These are phyloP conservation scores for Atrichornis clamosus DNA, from an alignment of 2,113 vertebrate species.

Conservation along the genomic window DNA sequence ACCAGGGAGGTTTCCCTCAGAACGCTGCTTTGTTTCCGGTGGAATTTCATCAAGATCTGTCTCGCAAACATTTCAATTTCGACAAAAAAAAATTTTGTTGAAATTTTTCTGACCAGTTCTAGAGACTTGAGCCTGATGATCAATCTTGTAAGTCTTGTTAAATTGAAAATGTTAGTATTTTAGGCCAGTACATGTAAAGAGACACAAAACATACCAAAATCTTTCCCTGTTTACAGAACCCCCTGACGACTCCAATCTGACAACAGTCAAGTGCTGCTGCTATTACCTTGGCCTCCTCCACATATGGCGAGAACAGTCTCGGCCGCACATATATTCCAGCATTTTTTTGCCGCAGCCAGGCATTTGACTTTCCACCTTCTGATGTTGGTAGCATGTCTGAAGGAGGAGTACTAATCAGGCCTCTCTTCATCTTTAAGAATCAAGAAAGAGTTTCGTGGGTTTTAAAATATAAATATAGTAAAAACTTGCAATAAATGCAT, in stretches of 20 bases:
- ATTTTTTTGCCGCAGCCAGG: constrained; percentile 95
- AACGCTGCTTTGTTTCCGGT: constrained; percentile 64
- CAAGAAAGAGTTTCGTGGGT: neutral
- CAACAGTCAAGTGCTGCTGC: neutral
- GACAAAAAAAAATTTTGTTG: constrained; percentile 65
- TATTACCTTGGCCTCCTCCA: constrained; percentile 97
- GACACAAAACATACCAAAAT: constrained; percentile 24
- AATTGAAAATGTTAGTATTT: constrained; percentile 63
- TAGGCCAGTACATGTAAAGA: constrained; percentile 52
- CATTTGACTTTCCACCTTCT: constrained; percentile 93
- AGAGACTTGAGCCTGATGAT: constrained; percentile 64
- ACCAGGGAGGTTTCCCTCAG: constrained; percentile 68
- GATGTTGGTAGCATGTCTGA: constrained; percentile 96
- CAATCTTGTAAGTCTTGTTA: constrained; percentile 56
- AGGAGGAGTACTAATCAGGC: constrained; percentile 97
- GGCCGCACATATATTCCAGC: constrained; percentile 95
- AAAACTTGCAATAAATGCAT: neutral
- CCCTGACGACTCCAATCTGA: neutral
- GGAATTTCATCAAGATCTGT: constrained; percentile 68
- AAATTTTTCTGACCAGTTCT: constrained; percentile 62
- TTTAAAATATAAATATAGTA: neutral
- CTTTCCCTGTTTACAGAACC: constrained; percentile 16
- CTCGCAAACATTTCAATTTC: constrained; percentile 61
- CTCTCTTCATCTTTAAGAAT: constrained; percentile 89
- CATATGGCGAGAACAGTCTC: constrained; percentile 86